Percentiles rank a stretch among this genome's conserved stretches.
phyloP scores from a whole-genome alignment of 2,797 vertebrate genomes.

The Notolabrus celidotus region DNA sequence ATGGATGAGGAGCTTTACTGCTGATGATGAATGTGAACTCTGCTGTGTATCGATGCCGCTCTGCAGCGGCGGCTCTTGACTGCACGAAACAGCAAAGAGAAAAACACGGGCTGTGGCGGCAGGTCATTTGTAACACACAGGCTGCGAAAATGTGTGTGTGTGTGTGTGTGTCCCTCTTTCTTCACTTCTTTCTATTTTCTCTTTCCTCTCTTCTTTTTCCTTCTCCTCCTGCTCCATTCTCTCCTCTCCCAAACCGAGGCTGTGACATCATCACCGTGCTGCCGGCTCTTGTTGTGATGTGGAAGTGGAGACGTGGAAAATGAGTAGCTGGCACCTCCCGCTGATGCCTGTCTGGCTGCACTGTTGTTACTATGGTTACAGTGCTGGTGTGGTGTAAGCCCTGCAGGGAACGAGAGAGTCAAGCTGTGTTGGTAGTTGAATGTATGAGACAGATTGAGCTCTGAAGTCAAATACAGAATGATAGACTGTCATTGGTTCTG shows the following conservation, averaged over 20 bases:
- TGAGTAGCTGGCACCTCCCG: slow-evolving; percentile 66
- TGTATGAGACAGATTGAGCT: not conserved
- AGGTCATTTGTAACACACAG: slow-evolving; percentile 33
- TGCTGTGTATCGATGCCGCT: slow-evolving; percentile 4
- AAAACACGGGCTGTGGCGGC: slow-evolving; percentile 28
- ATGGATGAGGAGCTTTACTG: slow-evolving; percentile 43
- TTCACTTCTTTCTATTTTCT: not conserved
- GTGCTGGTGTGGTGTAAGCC: slow-evolving; percentile 36
- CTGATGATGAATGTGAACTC: slow-evolving; percentile 30
- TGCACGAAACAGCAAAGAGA: slow-evolving; percentile 6
- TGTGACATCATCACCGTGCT: slow-evolving; percentile 79
- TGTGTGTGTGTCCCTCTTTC: not conserved
- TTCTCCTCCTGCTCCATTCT: not conserved
- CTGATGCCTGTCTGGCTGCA: slow-evolving; percentile 62
- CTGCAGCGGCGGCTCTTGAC: slow-evolving; percentile 17
- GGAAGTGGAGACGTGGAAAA: slow-evolving; percentile 81
- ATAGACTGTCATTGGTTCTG: not conserved
- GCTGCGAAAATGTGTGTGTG: not conserved
- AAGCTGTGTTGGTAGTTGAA: slow-evolving; percentile 10
- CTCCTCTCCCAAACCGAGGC: slow-evolving; percentile 11
- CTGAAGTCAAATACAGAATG: not conserved
- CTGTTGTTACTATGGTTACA: slow-evolving; percentile 58
- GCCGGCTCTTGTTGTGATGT: slow-evolving; percentile 68
- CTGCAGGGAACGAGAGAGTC: not conserved
- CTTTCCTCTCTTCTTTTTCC: not conserved